These are phyloP conservation scores for Microcebus murinus DNA, from an alignment of 2,113 vertebrate species.

Conservation along the genomic window DNA sequence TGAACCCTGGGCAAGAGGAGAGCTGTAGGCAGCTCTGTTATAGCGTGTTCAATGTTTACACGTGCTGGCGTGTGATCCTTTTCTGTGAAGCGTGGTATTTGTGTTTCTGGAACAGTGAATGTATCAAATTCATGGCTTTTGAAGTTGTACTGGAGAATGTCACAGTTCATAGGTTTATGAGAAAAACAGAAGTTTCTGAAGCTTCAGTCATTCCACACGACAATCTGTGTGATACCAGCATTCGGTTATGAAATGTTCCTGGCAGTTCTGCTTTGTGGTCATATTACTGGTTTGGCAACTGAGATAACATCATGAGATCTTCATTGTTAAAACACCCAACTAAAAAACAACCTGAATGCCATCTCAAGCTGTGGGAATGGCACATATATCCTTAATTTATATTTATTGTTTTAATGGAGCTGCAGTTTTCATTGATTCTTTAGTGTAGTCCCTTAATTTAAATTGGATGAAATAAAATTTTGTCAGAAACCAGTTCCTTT, in stretches of 20 bases:
- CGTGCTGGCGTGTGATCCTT: background rate
- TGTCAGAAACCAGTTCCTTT: background rate
- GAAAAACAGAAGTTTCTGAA: conserved; percentile 57
- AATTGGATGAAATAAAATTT: conserved; percentile 35
- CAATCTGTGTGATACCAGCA: conserved; percentile 44
- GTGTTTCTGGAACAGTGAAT: conserved; percentile 40
- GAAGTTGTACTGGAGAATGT: background rate
- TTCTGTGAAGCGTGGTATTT: background rate
- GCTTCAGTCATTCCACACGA: conserved; percentile 56
- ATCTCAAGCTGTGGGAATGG: conserved; percentile 30
- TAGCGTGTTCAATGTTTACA: conserved; percentile 11
- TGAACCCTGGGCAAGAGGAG: background rate
- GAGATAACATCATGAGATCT: background rate
- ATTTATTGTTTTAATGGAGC: conserved; percentile 15
- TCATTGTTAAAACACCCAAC: background rate
- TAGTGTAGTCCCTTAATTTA: background rate
- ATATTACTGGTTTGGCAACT: conserved; percentile 5
- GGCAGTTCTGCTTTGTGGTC: conserved; percentile 24
- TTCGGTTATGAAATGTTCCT: conserved; percentile 47
- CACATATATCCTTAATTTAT: background rate
- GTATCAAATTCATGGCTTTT: conserved; percentile 36
- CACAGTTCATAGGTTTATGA: conserved; percentile 43
- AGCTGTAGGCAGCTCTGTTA: background rate
- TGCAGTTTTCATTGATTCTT: conserved; percentile 8
- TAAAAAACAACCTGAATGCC: background rate